Base-by-base conservation (phyloP, 64 coral and sea anemone species). In the Pocillopora damicornis region DNA sequence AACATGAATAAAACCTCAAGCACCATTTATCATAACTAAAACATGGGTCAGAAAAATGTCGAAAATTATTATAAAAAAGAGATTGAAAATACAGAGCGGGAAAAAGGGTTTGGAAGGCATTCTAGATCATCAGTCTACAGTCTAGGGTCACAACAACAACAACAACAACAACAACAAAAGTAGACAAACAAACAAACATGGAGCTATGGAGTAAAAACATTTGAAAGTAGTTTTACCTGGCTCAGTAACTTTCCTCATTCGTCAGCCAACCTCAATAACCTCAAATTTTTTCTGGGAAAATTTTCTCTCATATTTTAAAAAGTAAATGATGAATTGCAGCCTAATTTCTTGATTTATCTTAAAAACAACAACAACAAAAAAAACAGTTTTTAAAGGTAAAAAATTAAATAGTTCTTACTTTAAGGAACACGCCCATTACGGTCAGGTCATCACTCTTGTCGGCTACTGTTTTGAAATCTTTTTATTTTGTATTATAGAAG, bases 341-440 rank as follows among this genome's bases (percentile, higher is more conserved):
- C 3, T 69, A n/a, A 69, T 18, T 23, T 69, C 4, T 5, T 25
- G 22, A 10, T n/a, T 18, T 4, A 23, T n/a, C 66, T 51, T 51
- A 51, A 7, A 51, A 51, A 51, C 7, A 51, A 51, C 2, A 51
- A 51, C 42, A 51, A 51, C 2, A 51, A 51, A 51, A 51, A 51
- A 2, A 51, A 51, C 42, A 51, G 7, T 51, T 51, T 7, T 51
- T 7, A 30, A 51, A 51, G 42, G 10, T 75, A 9, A 75, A 20
- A 37, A 37, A 75, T 75, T 37, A 51, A 51, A 51, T 51, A 36
- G 36, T 61, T 15, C 71, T 9, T 87, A 87, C 73, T 23, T 42
- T 37, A 9, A 92, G 20, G 37, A 92, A 92, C 5, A 66, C 91
- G 35, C 67, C 91, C 88, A 92, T 76, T 30, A 92, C 86, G 11